Conservation (phyloP, 2,797 vertebrate species). For the Sebastes steindachneri region DNA sequence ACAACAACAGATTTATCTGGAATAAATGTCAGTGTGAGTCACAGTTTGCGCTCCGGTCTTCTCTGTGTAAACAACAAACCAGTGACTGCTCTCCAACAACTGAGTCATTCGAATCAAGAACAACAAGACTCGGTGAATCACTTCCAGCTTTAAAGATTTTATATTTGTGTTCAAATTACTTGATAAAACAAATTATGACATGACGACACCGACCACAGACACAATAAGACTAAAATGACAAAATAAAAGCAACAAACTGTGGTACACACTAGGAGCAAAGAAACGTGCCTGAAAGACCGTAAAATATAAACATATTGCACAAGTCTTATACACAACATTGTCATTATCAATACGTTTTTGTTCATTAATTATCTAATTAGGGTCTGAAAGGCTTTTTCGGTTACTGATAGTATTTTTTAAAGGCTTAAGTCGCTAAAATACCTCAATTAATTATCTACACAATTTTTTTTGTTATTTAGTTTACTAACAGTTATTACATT, state of each 20-base stretch:
- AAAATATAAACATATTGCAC: no score
- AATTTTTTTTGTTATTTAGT: no score
- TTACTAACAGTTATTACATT: no score
- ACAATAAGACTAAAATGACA: background rate
- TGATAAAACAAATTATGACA: background rate
- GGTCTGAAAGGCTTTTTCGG: background rate
- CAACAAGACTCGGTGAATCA: accelerated
- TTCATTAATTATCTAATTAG: background rate
- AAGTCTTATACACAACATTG: background rate
- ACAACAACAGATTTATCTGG: background rate
- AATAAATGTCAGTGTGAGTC: background rate
- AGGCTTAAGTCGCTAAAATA: no score
- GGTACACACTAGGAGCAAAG: background rate
- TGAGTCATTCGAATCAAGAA: background rate
- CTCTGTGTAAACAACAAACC: background rate
- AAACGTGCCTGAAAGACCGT: background rate
- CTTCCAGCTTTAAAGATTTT: background rate
- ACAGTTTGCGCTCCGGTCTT: background rate
- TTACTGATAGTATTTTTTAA: no score
- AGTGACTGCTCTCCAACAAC: background rate
- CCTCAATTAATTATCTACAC: no score
- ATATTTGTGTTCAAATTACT: background rate
- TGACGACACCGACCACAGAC: background rate
- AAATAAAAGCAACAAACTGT: background rate
- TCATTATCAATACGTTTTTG: background rate